A percentile compares a stretch with the other conserved stretches of the same genome.
phyloP scores from a whole-genome alignment of 1,140 invertebrate genomes.

The Drosophila kikkawai region DNA sequence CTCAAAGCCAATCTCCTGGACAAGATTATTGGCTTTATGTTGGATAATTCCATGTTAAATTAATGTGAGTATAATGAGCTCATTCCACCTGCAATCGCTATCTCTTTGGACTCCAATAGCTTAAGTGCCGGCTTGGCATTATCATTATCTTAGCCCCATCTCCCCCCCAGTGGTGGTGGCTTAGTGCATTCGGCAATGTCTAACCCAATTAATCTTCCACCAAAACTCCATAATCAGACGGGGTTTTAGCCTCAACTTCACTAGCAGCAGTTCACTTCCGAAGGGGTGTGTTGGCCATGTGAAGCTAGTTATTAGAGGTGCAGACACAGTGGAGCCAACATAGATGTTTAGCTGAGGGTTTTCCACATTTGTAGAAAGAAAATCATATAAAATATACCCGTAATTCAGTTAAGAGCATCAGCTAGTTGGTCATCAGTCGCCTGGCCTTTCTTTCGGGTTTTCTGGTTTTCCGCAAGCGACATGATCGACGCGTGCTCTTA shows the following conservation, averaged over 20 bases:
- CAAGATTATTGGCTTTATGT: neutral
- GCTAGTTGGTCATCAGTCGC: neutral
- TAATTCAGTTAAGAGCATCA: neutral
- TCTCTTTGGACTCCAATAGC: slow-evolving; percentile 8
- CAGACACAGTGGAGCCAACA: too few relatives aligned
- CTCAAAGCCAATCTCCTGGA: neutral
- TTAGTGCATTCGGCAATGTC: slow-evolving; percentile 14
- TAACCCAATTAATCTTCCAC: slow-evolving; percentile 30
- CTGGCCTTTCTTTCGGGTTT: slow-evolving; percentile 9
- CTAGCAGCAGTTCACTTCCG: neutral
- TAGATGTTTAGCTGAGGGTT: too few relatives aligned
- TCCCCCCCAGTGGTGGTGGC: too few relatives aligned
- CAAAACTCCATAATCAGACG: neutral
- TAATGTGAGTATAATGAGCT: slow-evolving; percentile 15
- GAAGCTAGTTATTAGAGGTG: too few relatives aligned
- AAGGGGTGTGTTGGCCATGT: neutral
- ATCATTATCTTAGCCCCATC: slow-evolving; percentile 10
- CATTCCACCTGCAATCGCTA: neutral
- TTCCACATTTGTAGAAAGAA: too few relatives aligned
- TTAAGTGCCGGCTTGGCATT: neutral
- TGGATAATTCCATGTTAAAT: slow-evolving; percentile 1
- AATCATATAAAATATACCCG: neutral
- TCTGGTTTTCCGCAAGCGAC: slow-evolving; percentile 8
- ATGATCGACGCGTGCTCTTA: slow-evolving; percentile 41
- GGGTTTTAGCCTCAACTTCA: neutral